phyloP scores from a whole-genome alignment of 2,888 invertebrate species.

The Tinea semifulvella region DNA sequence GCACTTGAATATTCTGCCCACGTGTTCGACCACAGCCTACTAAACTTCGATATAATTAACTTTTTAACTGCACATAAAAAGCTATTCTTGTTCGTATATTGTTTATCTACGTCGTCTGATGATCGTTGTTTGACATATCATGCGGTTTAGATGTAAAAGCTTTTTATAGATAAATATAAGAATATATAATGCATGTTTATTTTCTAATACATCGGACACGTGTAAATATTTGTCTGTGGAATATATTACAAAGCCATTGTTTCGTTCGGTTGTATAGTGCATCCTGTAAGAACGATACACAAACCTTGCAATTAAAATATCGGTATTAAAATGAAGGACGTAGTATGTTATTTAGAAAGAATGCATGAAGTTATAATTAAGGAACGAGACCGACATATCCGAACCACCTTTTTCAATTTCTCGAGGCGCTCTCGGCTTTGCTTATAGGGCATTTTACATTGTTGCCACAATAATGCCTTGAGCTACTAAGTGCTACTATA shows the following conservation, averaged over 20 bases:
- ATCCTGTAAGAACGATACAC: slow-evolving; percentile 1
- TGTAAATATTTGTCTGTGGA: slow-evolving; percentile 31
- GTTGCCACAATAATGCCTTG: slow-evolving; percentile 49
- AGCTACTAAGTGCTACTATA: slow-evolving; percentile 62
- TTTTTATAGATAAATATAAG: slow-evolving; percentile 11
- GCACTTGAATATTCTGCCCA: slow-evolving; percentile 3
- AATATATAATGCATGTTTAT: slow-evolving; percentile 30
- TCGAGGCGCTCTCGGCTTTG: slow-evolving; percentile 10
- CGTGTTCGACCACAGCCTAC: slow-evolving; percentile 11
- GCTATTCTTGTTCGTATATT: not conserved
- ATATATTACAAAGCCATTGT: slow-evolving; percentile 30
- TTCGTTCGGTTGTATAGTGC: slow-evolving; percentile 19
- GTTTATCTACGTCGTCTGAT: not conserved
- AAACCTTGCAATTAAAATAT: slow-evolving; percentile 8
- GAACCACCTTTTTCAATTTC: slow-evolving; percentile 13
- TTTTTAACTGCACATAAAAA: slow-evolving; percentile 8
- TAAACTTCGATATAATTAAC: not conserved
- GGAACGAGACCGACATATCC: not conserved
- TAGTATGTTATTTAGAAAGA: slow-evolving; percentile 8
- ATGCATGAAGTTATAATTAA: slow-evolving; percentile 12
- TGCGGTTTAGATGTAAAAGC: not conserved
- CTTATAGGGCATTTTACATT: slow-evolving; percentile 29
- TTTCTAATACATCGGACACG: slow-evolving; percentile 23
- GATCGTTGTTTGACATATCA: slow-evolving; percentile 9
- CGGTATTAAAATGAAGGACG: slow-evolving; percentile 4